phyloP scores from a whole-genome alignment of 2,113 vertebrate genomes.

The Pan paniscus region DNA sequence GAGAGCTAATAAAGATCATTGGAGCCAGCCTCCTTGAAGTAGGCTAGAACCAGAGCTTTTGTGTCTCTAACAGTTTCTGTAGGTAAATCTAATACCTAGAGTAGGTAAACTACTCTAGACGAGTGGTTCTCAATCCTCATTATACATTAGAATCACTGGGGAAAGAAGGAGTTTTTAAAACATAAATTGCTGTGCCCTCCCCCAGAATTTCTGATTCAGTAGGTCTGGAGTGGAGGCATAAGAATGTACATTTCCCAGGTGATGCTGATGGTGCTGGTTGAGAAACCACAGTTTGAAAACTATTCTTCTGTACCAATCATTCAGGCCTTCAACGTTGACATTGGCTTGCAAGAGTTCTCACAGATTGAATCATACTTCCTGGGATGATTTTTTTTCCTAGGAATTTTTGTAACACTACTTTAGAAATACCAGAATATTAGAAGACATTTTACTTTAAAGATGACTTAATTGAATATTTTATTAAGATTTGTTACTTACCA shows the following conservation, averaged over 20 bases:
- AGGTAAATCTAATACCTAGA: not conserved
- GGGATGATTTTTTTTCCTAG: not conserved
- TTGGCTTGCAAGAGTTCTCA: not conserved
- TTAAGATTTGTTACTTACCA: conserved; percentile 1
- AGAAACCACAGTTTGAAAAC: conserved; percentile 22
- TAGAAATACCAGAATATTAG: conserved; percentile 32
- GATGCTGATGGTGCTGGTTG: not conserved
- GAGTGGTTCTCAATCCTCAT: not conserved
- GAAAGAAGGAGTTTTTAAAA: not conserved
- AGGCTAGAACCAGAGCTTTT: not conserved
- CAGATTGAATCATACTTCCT: not conserved
- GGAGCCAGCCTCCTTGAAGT: not conserved
- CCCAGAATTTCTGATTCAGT: not conserved
- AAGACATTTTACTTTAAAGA: conserved; percentile 38
- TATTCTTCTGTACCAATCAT: not conserved
- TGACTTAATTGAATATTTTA: conserved; percentile 43
- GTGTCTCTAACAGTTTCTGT: not conserved
- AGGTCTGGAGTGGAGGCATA: not conserved
- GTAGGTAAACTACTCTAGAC: not conserved
- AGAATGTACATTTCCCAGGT: not conserved
- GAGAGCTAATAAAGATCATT: not conserved
- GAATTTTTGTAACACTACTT: not conserved
- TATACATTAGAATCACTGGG: not conserved
- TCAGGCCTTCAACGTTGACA: not conserved
- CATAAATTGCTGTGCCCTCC: not conserved